phyloP scores from a whole-genome alignment of 2,113 vertebrate genomes.

The Orcinus orca region DNA sequence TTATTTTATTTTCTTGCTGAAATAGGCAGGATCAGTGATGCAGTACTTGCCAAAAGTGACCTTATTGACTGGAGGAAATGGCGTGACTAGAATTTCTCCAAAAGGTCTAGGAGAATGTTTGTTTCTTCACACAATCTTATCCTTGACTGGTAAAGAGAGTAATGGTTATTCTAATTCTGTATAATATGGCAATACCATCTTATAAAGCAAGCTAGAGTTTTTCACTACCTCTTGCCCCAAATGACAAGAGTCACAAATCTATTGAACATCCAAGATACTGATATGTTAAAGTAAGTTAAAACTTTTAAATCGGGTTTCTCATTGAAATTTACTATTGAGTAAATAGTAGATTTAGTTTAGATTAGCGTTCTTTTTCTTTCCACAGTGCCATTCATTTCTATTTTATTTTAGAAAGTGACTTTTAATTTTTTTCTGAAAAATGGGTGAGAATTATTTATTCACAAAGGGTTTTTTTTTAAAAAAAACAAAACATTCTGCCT shows the following conservation, averaged over 20 bases:
- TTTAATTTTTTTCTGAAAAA: slow-evolving; percentile 2
- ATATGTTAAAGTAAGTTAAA: neutral
- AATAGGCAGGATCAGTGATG: slow-evolving; percentile 55
- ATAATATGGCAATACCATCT: neutral
- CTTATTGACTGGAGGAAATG: slow-evolving; percentile 55
- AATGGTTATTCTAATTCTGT: neutral
- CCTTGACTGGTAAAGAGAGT: slow-evolving; percentile 18
- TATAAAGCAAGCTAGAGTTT: neutral
- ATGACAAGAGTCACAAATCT: neutral
- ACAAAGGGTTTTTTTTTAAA: neutral
- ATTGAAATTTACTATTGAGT: neutral
- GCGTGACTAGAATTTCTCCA: slow-evolving; percentile 57
- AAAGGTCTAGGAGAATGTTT: neutral
- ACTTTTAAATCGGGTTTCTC: neutral
- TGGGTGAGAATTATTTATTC: neutral
- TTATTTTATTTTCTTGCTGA: slow-evolving; percentile 60
- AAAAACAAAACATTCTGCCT: neutral
- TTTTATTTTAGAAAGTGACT: slow-evolving; percentile 18
- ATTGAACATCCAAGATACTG: neutral
- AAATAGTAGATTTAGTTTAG: neutral
- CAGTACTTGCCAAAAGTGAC: slow-evolving; percentile 54
- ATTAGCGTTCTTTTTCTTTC: slow-evolving; percentile 25
- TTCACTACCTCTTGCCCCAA: neutral
- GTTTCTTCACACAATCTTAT: neutral
- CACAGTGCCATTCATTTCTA: neutral